Evolutionary conservation across 2,113 vertebrate species (phyloP).

Genomic region (Lepus americanus): DNA sequence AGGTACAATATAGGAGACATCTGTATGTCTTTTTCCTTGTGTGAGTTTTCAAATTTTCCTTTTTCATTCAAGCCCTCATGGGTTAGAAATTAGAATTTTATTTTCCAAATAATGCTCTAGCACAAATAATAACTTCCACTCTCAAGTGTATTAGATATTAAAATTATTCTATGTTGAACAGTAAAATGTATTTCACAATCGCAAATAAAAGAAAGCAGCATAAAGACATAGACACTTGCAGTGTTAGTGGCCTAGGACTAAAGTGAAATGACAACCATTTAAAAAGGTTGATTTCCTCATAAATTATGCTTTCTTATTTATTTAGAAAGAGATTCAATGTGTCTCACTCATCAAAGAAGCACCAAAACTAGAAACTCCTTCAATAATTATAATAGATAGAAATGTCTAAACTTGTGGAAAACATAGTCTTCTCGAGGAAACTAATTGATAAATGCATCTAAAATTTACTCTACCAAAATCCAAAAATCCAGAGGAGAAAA

Average conservation of each 20-base stretch:
- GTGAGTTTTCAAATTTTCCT: constrained; percentile 24
- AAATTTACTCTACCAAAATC: background rate
- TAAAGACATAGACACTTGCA: background rate
- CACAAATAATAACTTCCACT: constrained; percentile 4
- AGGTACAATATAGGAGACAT: background rate
- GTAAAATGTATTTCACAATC: background rate
- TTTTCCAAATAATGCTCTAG: background rate
- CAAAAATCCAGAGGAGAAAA: background rate
- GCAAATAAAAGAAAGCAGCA: background rate
- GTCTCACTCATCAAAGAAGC: background rate
- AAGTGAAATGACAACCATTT: background rate
- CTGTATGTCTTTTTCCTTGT: background rate
- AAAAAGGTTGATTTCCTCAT: background rate
- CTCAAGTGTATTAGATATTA: background rate
- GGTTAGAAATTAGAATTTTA: constrained; percentile 33
- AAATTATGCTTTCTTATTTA: constrained; percentile 18
- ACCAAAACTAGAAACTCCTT: background rate
- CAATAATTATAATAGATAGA: background rate
- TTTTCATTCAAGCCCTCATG: background rate
- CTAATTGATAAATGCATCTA: constrained; percentile 7
- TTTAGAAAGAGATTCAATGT: background rate
- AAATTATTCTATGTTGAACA: background rate
- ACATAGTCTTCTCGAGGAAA: background rate
- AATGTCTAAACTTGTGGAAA: background rate
- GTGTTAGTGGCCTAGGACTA: background rate